These are phyloP conservation scores for Pseudomugil gertrudae DNA, from an alignment of 2,797 vertebrate species.

Conservation along the genomic window DNA sequence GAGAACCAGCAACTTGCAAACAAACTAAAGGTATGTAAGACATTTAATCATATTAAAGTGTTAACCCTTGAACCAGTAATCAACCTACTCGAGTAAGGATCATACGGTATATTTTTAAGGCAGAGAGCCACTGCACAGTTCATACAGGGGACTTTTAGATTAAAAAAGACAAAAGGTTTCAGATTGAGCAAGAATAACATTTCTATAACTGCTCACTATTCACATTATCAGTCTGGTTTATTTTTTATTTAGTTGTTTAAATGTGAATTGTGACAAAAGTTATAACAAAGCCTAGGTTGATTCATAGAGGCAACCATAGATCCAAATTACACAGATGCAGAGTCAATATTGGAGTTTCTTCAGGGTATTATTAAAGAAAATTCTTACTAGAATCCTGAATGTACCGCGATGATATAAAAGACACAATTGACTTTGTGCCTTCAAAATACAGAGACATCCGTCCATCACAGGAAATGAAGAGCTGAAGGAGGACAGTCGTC, in stretches of 20 bases:
- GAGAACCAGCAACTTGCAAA: conserved; percentile 92
- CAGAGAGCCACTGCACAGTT: neutral
- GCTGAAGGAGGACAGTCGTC: conserved; percentile 72
- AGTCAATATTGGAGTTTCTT: neutral
- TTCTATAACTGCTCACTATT: neutral
- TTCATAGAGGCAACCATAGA: neutral
- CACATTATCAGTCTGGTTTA: neutral
- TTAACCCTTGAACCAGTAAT: conserved; percentile 14
- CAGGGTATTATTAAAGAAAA: neutral
- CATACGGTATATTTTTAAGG: neutral
- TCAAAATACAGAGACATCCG: conserved; percentile 70
- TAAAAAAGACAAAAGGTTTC: neutral
- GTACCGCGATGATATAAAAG: neutral
- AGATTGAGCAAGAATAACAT: neutral
- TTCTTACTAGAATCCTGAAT: neutral
- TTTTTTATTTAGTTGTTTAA: neutral
- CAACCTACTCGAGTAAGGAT: neutral
- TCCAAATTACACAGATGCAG: neutral
- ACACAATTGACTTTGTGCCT: neutral
- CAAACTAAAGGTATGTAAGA: conserved; percentile 86
- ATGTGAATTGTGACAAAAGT: neutral
- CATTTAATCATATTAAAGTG: conserved; percentile 4
- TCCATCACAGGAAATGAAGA: conserved; percentile 72
- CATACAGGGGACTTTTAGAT: neutral
- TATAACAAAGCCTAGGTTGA: neutral